Conservation (phyloP, 2,888 invertebrate genomes). For the Parascotia fuliginaria region DNA sequence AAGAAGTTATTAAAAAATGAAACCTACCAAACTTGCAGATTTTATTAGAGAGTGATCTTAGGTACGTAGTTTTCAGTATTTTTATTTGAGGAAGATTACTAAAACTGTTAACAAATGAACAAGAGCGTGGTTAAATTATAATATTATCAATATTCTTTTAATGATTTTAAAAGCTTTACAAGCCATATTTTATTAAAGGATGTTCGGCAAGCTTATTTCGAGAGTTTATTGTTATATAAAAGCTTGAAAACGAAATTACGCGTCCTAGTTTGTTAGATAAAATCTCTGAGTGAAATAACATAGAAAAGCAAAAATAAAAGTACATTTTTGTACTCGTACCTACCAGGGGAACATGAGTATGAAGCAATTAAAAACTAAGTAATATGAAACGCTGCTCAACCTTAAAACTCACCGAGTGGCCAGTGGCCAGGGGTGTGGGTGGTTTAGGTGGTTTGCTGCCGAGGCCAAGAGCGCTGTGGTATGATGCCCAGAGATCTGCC, state of each 20-base stretch:
- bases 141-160: too few species aligned
- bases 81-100: too few species aligned
- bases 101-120: too few species aligned
- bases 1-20: too few species aligned
- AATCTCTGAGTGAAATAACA: not conserved
- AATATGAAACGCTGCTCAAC: constrained; percentile 78
- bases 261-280: not conserved
- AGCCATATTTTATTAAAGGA: too few species aligned
- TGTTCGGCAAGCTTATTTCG: not conserved
- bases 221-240: not conserved
- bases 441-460: constrained; percentile 83
- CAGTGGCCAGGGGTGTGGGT: constrained; percentile 84
- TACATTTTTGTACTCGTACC: not conserved
- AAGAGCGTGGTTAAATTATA: too few species aligned
- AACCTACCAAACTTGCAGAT: too few species aligned
- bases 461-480: constrained; percentile 91
- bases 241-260: not conserved
- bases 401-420: constrained; percentile 89
- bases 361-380: constrained; percentile 2
- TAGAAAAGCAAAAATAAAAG: not conserved
- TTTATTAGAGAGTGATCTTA: too few species aligned
- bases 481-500: constrained; percentile 95
- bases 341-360: not conserved
- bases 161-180: too few species aligned
- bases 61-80: too few species aligned